These are phyloP conservation scores for Diorhabda elongata DNA, from an alignment of 1,140 invertebrate genomes.

Conservation along the genomic window DNA sequence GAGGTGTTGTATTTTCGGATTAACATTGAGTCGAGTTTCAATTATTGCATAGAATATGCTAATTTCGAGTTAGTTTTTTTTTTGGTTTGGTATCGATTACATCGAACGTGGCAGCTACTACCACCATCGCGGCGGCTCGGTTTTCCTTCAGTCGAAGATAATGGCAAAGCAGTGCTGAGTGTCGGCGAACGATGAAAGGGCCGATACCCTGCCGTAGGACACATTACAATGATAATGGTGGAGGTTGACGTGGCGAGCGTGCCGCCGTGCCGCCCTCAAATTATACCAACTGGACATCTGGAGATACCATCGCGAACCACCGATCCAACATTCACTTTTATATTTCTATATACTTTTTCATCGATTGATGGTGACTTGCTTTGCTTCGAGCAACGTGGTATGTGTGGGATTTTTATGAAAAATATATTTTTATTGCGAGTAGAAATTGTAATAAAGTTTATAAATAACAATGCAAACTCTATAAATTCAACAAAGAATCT, in stretches of 20 bases:
- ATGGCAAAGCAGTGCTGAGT: slow-evolving; percentile 10
- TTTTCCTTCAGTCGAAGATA: slow-evolving; percentile 8
- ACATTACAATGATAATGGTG: slow-evolving; percentile 16
- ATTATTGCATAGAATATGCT: no score
- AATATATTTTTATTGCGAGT: no score
- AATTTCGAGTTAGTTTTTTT: no score
- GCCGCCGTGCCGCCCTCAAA: slow-evolving; percentile 11
- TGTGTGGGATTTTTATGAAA: no score
- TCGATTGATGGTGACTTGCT: not conserved
- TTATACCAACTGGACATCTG: slow-evolving; percentile 12
- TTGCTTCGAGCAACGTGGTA: not conserved
- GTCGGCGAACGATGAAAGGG: slow-evolving; percentile 16
- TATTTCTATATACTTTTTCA: slow-evolving; percentile 7
- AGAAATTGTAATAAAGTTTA: no score
- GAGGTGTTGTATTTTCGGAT: no score
- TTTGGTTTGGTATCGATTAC: no score
- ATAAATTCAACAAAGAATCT: no score
- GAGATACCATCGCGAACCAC: slow-evolving; percentile 14
- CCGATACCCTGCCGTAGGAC: slow-evolving; percentile 13
- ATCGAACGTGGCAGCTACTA: not conserved
- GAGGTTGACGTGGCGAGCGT: slow-evolving; percentile 14
- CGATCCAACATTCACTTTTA: not conserved
- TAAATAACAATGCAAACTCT: no score
- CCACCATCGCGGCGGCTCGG: slow-evolving; percentile 6
- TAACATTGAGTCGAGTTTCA: no score